Percentiles rank a stretch among this genome's conserved stretches.
phyloP scores from a whole-genome alignment of 2,888 invertebrate species.

The Abscondita cerata region DNA sequence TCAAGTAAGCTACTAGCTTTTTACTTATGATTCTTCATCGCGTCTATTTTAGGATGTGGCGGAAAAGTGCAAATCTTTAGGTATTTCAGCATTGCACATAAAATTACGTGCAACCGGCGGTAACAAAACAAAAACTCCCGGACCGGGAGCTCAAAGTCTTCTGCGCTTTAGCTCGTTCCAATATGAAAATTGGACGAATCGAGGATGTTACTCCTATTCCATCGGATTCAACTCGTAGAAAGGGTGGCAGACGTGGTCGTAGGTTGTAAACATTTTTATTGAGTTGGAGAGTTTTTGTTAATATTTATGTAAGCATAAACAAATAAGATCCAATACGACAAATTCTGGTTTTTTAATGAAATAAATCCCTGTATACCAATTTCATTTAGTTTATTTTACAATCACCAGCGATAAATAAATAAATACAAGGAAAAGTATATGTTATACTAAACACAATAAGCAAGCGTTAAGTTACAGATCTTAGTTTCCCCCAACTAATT shows the following conservation, averaged over 20 bases:
- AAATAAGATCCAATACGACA: conserved; percentile 15
- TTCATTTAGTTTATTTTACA: neutral
- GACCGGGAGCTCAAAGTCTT: conserved; percentile 98
- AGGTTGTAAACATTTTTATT: conserved; percentile 79
- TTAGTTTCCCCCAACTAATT: conserved; percentile 56
- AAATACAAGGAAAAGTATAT: neutral
- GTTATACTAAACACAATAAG: too few relatives aligned
- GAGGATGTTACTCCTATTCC: conserved; percentile 99
- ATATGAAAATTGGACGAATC: conserved; percentile 99
- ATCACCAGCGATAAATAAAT: neutral
- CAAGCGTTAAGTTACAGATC: neutral
- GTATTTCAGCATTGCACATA: conserved; percentile 98
- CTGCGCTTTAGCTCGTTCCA: conserved; percentile 94
- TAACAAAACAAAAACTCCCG: conserved; percentile 97
- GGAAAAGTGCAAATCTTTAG: conserved; percentile 96
- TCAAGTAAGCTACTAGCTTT: conserved; percentile 82
- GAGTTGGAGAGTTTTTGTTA: conserved; percentile 8
- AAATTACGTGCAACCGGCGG: conserved; percentile 98
- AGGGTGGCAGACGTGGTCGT: conserved; percentile 99
- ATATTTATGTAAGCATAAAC: conserved; percentile 22
- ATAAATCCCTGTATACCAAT: too few relatives aligned
- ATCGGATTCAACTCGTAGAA: conserved; percentile 98
- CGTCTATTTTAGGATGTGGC: conserved; percentile 84
- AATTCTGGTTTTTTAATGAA: too few relatives aligned
- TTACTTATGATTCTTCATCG: too few relatives aligned